Evolutionary conservation across 37 sponge, comb jelly and placozoan species (phyloP), one percentile per base, ranked within the genome.

Genomic region (Beroe forskalii): DNA sequence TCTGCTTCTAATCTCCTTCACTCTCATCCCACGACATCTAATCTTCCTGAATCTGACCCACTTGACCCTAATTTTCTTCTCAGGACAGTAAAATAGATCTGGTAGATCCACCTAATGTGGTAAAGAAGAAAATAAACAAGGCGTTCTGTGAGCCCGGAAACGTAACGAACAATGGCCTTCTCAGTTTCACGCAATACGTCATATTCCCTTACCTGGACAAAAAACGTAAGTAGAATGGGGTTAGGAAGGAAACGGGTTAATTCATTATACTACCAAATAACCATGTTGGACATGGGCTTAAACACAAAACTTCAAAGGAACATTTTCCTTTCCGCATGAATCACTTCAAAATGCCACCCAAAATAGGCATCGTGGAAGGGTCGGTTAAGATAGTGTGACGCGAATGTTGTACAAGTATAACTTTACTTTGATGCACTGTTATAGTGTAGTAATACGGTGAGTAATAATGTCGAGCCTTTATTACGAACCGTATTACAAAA

Each of bases 71-170:
- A 48, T 48, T 12, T 48, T 6, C 55, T 6, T 60, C 25, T 48
- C 66, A 96, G 94, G 97, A 95, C 23, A 96, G 96, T 14, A 97
- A 97, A 91, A 97, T 97, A 75, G 99, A 97, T 61, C 55, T 95
- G 40, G 40, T 97, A 89, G 99, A 97, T 86, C 89, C 90, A 90
- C 91, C 94, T 22, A 89, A 89, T 44, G 94, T 39, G 61, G 96
- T 97, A n/a, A 93, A 92, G 76, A 92, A 63, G 89, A 97, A 97
- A 41, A 72, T 97, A 1, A 94, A 93, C 62, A 97, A 95, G 92
- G 94, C 95, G 20, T 97, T 95, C 93, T 95, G 96, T 92, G 96
- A 97, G 69, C 94, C 95, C 24, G 99, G 96, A 0, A 93, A 94
- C 19, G 93, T 95, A 39, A 89, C 91, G 23, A 94, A 92, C 32